A percentile compares a stretch with the other conserved stretches of the same genome.
These are phyloP conservation scores for Cryptotermes secundus DNA, from an alignment of 1,140 invertebrate genomes.

Conservation along the genomic window DNA sequence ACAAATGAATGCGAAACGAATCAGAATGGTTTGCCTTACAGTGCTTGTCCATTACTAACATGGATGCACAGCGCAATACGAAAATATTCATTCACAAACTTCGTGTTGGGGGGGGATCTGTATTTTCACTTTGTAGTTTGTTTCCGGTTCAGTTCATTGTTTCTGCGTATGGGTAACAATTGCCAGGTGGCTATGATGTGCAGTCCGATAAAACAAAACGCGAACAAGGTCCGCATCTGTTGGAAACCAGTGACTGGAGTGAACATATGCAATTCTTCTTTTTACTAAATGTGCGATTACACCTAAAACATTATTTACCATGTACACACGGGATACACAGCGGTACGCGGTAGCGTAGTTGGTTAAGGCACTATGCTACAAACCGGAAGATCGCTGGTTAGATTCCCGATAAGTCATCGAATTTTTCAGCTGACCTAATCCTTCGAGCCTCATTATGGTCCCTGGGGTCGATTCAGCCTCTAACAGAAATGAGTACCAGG, in stretches of 20 bases:
- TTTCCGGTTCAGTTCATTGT: conserved; percentile 1
- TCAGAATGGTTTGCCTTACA: neutral
- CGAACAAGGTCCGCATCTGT: neutral
- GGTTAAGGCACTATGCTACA: too few species aligned
- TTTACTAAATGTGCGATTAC: neutral
- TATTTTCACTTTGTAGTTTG: conserved; percentile 1
- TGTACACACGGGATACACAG: too few species aligned
- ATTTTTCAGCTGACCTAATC: too few species aligned
- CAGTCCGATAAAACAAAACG: neutral
- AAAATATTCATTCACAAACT: conserved; percentile 7
- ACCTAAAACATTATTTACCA: too few species aligned
- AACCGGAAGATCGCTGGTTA: too few species aligned
- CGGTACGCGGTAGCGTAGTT: too few species aligned
- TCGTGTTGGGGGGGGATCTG: neutral
- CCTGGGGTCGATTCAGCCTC: too few species aligned
- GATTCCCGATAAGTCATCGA: too few species aligned
- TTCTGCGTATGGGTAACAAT: neutral
- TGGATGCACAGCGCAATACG: neutral
- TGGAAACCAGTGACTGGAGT: neutral
- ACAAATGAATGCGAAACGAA: neutral
- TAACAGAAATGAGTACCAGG: too few species aligned
- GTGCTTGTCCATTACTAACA: neutral
- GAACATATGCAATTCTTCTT: neutral
- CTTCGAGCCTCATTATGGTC: too few species aligned
- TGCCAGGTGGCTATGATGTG: neutral